Evolutionary conservation across 2,113 vertebrate genomes (phyloP).

Genomic region (Festucalex cinctus): DNA sequence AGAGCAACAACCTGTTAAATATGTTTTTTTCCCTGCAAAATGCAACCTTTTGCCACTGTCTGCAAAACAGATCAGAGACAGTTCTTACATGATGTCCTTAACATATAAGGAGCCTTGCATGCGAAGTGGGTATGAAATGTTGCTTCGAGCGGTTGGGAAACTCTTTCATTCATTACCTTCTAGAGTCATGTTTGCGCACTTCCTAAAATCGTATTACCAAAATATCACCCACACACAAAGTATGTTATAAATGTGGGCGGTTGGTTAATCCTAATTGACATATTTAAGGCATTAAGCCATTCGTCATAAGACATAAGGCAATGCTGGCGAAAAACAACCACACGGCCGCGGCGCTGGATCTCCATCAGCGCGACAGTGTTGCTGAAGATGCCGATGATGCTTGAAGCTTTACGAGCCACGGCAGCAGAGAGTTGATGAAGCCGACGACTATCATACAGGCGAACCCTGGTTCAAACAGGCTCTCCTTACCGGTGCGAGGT

Average conservation of each 20-base stretch:
- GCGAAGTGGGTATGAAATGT: too few relatives aligned
- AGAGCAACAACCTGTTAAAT: not conserved
- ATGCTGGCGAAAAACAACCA: not conserved
- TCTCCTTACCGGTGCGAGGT: slow-evolving; percentile 1
- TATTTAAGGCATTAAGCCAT: not conserved
- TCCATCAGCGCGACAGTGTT: not conserved
- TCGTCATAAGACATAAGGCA: not conserved
- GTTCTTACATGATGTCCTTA: too few relatives aligned
- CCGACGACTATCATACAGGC: not conserved
- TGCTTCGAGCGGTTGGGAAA: too few relatives aligned
- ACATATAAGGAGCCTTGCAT: too few relatives aligned
- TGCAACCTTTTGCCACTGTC: not conserved
- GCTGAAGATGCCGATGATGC: not conserved
- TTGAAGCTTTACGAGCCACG: not conserved
- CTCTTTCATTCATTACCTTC: not conserved
- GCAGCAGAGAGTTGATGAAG: not conserved
- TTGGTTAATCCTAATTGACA: not conserved
- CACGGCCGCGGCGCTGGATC: not conserved
- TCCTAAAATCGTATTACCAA: not conserved
- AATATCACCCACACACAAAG: not conserved
- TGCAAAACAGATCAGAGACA: too few relatives aligned
- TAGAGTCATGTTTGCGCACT: not conserved
- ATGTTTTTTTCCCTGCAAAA: slow-evolving; percentile 5
- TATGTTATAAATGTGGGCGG: not conserved
- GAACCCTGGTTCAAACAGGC: too few relatives aligned